Percentiles rank a stretch among this genome's conserved stretches.
These are phyloP conservation scores for Xiphophorus maculatus DNA, from an alignment of 2,113 vertebrate species.

Conservation along the genomic window DNA sequence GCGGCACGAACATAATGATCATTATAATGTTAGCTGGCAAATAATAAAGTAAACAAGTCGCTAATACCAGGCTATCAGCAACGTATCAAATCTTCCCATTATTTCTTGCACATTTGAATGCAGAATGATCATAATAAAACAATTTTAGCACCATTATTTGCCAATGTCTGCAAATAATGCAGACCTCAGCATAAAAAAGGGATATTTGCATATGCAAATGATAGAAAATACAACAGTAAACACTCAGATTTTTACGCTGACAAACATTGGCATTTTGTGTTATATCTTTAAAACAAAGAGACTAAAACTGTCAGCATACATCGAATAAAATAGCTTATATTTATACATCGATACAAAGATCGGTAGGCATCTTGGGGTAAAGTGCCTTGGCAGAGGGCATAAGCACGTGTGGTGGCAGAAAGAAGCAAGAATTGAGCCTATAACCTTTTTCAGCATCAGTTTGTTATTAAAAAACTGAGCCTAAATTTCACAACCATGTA, in stretches of 20 bases:
- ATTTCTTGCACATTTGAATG: constrained; percentile 12
- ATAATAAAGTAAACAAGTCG: constrained; percentile 53
- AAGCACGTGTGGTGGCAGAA: too few species aligned
- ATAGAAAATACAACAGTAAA: not conserved
- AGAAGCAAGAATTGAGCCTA: too few species aligned
- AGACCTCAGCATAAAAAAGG: not conserved
- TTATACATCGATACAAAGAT: too few species aligned
- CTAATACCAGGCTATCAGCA: constrained; percentile 16
- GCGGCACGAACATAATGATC: constrained; percentile 38
- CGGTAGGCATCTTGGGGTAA: too few species aligned
- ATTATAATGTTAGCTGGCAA: constrained; percentile 44
- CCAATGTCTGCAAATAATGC: not conserved
- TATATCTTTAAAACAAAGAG: not conserved
- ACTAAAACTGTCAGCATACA: not conserved
- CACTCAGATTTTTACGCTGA: not conserved
- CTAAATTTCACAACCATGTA: not conserved
- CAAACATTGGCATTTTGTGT: not conserved
- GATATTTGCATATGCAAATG: not conserved
- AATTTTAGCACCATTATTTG: not conserved
- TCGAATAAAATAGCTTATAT: too few species aligned
- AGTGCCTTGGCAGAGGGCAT: too few species aligned
- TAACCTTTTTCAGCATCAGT: not conserved
- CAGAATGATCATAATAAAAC: constrained; percentile 1
- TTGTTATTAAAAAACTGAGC: not conserved
- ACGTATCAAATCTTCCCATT: constrained; percentile 23